Evolutionary conservation across 2,797 vertebrate genomes (phyloP).

Genomic region (Neostethus bicornis): DNA sequence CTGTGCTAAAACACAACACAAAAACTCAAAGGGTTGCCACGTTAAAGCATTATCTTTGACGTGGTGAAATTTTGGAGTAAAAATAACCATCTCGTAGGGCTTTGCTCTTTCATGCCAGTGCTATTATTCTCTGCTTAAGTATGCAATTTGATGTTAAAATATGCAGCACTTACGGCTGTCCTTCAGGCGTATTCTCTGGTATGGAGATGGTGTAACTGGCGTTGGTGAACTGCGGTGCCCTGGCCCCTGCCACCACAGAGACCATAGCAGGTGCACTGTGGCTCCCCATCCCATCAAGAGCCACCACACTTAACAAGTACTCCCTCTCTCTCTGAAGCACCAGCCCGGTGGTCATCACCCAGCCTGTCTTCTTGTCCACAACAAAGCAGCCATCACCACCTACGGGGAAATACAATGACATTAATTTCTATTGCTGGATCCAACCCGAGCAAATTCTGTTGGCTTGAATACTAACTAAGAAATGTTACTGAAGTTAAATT

Average conservation of each 20-base stretch:
- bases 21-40: not conserved
- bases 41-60: slow-evolving; percentile 6
- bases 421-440: slow-evolving; percentile 31
- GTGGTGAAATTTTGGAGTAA: not conserved
- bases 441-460: slow-evolving; percentile 20
- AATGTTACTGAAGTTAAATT: slow-evolving; percentile 1
- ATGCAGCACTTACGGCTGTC: slow-evolving; percentile 82
- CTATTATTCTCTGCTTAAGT: slow-evolving; percentile 7
- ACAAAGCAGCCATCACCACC: slow-evolving; percentile 87
- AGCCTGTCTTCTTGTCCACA: slow-evolving; percentile 86
- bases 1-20: slow-evolving; percentile 6
- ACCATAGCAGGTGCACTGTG: slow-evolving; percentile 82
- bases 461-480: slow-evolving; percentile 35
- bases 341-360: slow-evolving; percentile 85
- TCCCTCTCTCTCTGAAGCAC: slow-evolving; percentile 83
- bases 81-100: not conserved
- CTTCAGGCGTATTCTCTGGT: slow-evolving; percentile 82
- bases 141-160: not conserved
- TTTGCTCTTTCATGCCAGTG: not conserved
- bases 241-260: slow-evolving; percentile 83
- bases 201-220: slow-evolving; percentile 80
- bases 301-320: slow-evolving; percentile 86
- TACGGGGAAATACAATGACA: slow-evolving; percentile 52
- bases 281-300: slow-evolving; percentile 84
- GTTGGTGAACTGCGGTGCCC: slow-evolving; percentile 87